Conservation (phyloP, 37 sponge, comb jelly and placozoan genomes). For the Agelas oroides region DNA sequence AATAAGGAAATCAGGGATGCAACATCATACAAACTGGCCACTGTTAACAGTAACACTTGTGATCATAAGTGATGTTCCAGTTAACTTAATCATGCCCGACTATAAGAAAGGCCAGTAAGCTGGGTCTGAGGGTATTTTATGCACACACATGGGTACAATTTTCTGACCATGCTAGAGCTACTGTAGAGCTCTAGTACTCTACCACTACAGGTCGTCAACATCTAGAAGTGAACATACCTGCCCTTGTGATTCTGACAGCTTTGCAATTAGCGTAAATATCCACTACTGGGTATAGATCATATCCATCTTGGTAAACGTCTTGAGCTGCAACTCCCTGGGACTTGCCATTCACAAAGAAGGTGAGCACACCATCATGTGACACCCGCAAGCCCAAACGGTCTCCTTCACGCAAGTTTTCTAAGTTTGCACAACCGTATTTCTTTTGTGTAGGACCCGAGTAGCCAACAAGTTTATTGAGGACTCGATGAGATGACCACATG, state of each 20-base stretch:
- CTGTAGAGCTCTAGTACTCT: no score
- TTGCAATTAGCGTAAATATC: conserved; percentile 88
- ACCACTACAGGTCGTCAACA: no score
- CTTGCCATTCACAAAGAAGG: conserved; percentile 78
- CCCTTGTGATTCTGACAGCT: conserved; percentile 70
- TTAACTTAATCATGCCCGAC: no score
- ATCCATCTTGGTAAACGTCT: conserved; percentile 54
- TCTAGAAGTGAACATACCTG: conserved; percentile 52
- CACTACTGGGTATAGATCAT: conserved; percentile 79
- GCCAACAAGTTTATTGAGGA: conserved; percentile 51
- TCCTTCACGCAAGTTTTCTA: conserved; percentile 71
- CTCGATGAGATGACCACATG: conserved; percentile 83
- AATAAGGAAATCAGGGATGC: no score
- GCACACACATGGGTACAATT: no score
- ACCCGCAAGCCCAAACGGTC: conserved; percentile 71
- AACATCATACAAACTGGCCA: no score
- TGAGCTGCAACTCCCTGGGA: conserved; percentile 66
- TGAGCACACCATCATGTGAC: conserved; percentile 59
- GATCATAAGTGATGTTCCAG: no score
- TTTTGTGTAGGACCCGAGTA: conserved; percentile 11
- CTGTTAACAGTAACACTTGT: no score
- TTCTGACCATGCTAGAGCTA: no score
- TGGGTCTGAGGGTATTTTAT: no score
- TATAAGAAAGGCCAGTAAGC: no score
- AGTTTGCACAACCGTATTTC: conserved; percentile 43